These are phyloP conservation scores for Danionella cerebrum DNA, from an alignment of 2,113 vertebrate species.

Conservation along the genomic window DNA sequence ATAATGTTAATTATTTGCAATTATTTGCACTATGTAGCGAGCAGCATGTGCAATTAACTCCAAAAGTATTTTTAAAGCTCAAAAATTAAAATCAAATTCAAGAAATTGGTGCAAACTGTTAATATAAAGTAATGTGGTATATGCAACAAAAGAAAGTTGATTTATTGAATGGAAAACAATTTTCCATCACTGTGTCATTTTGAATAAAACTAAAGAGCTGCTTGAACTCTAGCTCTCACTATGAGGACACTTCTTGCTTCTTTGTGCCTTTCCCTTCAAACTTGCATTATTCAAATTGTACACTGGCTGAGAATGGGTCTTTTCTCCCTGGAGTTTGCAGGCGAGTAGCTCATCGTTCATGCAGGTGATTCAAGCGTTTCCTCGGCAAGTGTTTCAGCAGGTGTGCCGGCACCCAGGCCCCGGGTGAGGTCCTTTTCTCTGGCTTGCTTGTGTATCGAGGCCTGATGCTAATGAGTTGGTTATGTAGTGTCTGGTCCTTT, in stretches of 20 bases:
- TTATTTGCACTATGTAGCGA: no score
- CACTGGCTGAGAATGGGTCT: constrained; percentile 41
- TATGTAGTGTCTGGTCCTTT: constrained; percentile 51
- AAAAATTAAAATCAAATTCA: no score
- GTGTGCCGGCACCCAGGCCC: constrained; percentile 52
- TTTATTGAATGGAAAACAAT: no score
- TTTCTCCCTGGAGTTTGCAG: constrained; percentile 57
- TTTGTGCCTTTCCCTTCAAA: neutral
- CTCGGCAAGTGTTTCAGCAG: constrained; percentile 55
- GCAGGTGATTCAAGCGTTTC: constrained; percentile 30
- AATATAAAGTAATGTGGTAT: no score
- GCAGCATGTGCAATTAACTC: no score
- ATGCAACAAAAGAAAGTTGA: no score
- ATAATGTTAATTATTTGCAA: no score
- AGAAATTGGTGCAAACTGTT: no score
- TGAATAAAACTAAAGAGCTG: no score
- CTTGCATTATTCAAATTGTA: constrained; percentile 60
- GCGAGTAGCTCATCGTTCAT: constrained; percentile 60
- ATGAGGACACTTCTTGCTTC: neutral
- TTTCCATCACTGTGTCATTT: no score
- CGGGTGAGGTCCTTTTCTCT: constrained; percentile 47
- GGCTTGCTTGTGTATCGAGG: constrained; percentile 47
- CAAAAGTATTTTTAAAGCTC: no score
- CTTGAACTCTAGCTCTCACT: neutral
- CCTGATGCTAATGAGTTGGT: constrained; percentile 21